Percentiles rank a stretch among this genome's conserved stretches.
These are phyloP conservation scores for Pollenia griseotomentosa DNA, from an alignment of 2,888 invertebrate genomes.

Conservation along the genomic window DNA sequence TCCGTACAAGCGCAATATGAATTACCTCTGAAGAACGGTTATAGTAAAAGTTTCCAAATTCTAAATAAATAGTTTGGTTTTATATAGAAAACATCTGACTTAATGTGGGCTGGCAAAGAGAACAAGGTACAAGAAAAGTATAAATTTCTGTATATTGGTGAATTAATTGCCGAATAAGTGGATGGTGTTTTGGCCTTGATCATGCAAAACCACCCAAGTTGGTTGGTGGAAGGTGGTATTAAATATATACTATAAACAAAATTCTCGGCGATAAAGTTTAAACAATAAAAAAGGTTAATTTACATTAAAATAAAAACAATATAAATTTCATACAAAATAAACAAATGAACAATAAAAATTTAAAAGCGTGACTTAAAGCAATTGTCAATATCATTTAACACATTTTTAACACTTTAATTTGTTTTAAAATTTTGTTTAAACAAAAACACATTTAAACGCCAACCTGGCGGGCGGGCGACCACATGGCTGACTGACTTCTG, in stretches of 20 bases:
- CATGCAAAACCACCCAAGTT: conserved; percentile 19
- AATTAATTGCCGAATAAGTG: no score
- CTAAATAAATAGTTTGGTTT: no score
- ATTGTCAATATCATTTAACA: conserved; percentile 62
- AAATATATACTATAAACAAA: conserved; percentile 14
- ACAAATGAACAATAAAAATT: conserved; percentile 50
- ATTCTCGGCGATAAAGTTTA: conserved; percentile 36
- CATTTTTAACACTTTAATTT: conserved; percentile 64
- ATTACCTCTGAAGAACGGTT: no score
- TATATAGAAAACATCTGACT: no score
- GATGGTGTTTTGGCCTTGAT: no score
- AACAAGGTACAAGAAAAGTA: no score
- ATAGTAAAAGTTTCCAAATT: no score
- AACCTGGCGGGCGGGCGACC: conserved; percentile 8
- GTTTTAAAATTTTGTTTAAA: conserved; percentile 14
- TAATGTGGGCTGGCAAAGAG: no score
- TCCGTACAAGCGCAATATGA: no score
- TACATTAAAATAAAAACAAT: conserved; percentile 42
- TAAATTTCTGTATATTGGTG: no score
- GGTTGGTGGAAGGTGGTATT: background rate
- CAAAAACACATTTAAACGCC: background rate
- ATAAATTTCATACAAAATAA: conserved; percentile 7
- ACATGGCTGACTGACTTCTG: background rate
- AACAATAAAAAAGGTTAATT: conserved; percentile 40
- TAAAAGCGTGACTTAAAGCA: conserved; percentile 65